Evolutionary conservation across 2,888 invertebrate genomes (phyloP).

Genomic region (Cephonodes hylas): DNA sequence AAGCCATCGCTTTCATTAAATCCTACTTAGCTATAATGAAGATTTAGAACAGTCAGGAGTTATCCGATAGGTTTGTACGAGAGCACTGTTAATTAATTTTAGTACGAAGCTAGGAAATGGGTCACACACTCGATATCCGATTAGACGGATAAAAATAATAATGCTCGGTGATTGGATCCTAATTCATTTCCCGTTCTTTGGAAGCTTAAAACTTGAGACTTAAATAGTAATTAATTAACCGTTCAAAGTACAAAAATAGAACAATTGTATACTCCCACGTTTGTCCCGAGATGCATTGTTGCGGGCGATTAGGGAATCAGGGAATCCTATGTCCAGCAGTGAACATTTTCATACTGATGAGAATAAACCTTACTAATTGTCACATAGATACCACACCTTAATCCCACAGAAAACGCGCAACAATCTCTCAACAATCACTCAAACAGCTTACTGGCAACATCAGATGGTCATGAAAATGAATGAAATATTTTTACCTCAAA

Average conservation of each 20-base stretch:
- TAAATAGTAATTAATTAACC: too few relatives aligned
- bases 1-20: neutral
- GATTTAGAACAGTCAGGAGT: neutral
- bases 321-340: too few relatives aligned
- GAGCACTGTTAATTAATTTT: constrained; percentile 44
- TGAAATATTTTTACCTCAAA: neutral
- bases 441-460: too few relatives aligned
- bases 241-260: too few relatives aligned
- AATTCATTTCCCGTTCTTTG: neutral
- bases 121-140: constrained; percentile 46
- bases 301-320: too few relatives aligned
- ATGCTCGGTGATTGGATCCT: constrained; percentile 26
- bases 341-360: too few relatives aligned
- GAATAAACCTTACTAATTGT: too few relatives aligned
- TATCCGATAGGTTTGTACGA: neutral
- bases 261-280: too few relatives aligned
- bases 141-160: constrained; percentile 55
- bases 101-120: constrained; percentile 42
- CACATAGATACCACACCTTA: too few relatives aligned
- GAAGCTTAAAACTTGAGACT: neutral
- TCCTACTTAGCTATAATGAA: neutral
- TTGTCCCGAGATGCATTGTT: too few relatives aligned
- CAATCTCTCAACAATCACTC: too few relatives aligned
- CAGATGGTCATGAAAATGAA: neutral
- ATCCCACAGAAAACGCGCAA: too few relatives aligned